Base-by-base conservation (phyloP, 2,113 vertebrate species). In the Pterocles orientalis region DNA sequence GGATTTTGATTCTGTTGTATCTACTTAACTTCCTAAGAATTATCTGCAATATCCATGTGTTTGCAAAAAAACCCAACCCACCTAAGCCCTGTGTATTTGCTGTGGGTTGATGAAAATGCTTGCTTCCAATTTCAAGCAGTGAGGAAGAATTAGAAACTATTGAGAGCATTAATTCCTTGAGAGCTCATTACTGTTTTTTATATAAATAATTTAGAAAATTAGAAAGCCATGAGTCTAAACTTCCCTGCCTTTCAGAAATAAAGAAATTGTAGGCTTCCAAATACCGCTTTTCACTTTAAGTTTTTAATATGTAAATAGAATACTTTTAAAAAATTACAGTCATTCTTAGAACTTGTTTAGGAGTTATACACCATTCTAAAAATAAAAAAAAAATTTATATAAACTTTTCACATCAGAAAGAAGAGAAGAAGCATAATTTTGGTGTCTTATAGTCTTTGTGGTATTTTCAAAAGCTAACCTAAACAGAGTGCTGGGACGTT, bases 391-490 rank as follows among this genome's bases (percentile, higher is more conserved):
- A 5, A 2, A 2, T 11, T 18, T 72, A 3, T 36, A 65, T 66
- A 81, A 81, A 64, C 19, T 18, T 90, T 79, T 91, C 33, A 58
- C 18, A 43, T 51, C 8, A 86, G 53, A 47, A 85, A 85, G 60
- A 60, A 64, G 26, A 80, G 66, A 94, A 82, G n/a, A 17, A 84
- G 41, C 39, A 9, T 62, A 28, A 21, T 71, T 92, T 70, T 51
- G 26, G 11, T 82, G 23, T 29, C 75, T 61, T 45, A 53, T 2
- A 81, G 64, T 36, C 48, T 88, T 75, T 51, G 53, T 80, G 53
- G 54, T 82, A 61, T 95, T 91, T 95, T 93, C 65, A 65, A 69
- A 89, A 91, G 65, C 70, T 80, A 78, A 56, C 41, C 33, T 76
- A 31, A 75, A 83, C 62, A 76, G 70, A 79, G 18, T 84, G 36